These are phyloP conservation scores for Isichthys henryi DNA, from an alignment of 2,113 vertebrate genomes.

Conservation along the genomic window DNA sequence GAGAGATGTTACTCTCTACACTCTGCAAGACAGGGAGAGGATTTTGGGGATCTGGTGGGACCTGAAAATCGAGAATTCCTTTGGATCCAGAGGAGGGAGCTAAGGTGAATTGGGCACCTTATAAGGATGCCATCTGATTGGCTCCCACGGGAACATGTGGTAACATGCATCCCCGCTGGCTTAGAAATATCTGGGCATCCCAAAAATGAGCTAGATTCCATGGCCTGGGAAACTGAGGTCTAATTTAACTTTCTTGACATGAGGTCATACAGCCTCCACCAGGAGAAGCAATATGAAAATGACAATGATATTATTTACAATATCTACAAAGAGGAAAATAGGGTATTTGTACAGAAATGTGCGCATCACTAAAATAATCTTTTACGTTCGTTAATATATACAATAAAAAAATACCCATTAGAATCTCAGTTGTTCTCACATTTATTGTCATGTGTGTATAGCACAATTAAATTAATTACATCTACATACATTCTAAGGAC, in stretches of 20 bases:
- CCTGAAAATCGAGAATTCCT: background rate
- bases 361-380: background rate
- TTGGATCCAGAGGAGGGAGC: background rate
- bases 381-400: background rate
- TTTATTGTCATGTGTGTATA: background rate
- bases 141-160: background rate
- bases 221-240: background rate
- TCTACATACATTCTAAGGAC: background rate
- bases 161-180: background rate
- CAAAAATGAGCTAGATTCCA: background rate
- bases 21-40: background rate
- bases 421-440: background rate
- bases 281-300: background rate
- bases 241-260: background rate
- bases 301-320: background rate
- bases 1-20: background rate
- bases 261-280: background rate
- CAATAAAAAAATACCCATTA: background rate
- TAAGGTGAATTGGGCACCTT: background rate
- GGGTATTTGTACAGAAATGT: background rate
- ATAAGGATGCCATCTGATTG: background rate
- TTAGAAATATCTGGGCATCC: background rate
- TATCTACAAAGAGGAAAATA: background rate
- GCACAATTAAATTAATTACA: background rate
- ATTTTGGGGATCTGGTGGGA: background rate